Evolutionary conservation across 2,113 vertebrate species (phyloP).

Genomic region (Entosphenus tridentatus): DNA sequence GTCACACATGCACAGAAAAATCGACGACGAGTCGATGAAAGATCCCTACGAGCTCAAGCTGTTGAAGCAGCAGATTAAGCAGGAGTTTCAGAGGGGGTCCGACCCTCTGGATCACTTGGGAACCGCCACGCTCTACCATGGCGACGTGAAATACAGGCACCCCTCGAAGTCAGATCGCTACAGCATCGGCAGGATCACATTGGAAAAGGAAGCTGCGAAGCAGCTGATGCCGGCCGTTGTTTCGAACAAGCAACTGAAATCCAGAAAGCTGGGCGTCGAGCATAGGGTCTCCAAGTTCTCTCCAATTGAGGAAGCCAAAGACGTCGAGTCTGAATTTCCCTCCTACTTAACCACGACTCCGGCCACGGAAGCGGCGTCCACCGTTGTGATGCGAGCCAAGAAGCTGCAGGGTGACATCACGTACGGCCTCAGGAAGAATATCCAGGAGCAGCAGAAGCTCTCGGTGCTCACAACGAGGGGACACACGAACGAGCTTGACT

Average conservation of each 20-base stretch:
- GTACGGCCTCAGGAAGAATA: constrained; percentile 82
- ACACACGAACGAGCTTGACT: too few relatives aligned
- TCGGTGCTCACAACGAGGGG: constrained; percentile 20
- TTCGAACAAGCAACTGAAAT: constrained; percentile 88
- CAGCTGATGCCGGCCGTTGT: constrained; percentile 79
- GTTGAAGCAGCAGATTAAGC: constrained; percentile 91
- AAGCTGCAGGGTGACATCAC: constrained; percentile 89
- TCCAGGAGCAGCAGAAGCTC: constrained; percentile 82
- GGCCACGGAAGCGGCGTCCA: too few relatives aligned
- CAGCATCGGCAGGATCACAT: constrained; percentile 78
- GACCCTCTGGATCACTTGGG: constrained; percentile 67
- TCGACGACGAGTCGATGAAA: constrained; percentile 86
- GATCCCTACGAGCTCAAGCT: constrained; percentile 91
- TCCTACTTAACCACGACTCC: too few relatives aligned
- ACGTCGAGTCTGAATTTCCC: constrained; percentile 59
- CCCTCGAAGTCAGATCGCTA: constrained; percentile 94
- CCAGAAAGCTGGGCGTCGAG: constrained; percentile 71
- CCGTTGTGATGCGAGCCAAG: constrained; percentile 30
- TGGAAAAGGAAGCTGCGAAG: constrained; percentile 95
- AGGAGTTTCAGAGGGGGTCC: constrained; percentile 75
- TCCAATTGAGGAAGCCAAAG: constrained; percentile 77
- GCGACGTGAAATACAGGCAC: constrained; percentile 57
- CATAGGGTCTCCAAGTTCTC: constrained; percentile 86
- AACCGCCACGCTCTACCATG: constrained; percentile 60
- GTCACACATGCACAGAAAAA: constrained; percentile 62